Conservation (phyloP, 2,113 vertebrate species). For the Clarias macrocephalus region DNA sequence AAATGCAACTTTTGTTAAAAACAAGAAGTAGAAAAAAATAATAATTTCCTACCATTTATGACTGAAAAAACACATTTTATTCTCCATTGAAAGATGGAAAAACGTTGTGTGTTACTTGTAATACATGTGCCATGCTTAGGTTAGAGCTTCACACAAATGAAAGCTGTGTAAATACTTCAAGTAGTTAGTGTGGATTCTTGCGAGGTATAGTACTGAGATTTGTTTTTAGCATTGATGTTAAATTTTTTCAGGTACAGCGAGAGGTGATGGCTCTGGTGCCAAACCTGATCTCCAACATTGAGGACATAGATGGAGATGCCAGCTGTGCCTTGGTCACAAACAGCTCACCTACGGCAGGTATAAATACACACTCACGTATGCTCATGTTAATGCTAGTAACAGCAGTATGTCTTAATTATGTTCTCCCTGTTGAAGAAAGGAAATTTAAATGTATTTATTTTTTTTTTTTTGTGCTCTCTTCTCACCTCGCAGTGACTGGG, state of each 20-base stretch:
- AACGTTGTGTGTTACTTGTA: neutral
- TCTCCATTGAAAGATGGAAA: neutral
- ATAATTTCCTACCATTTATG: neutral
- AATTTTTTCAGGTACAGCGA: slow-evolving; percentile 50
- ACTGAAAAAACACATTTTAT: neutral
- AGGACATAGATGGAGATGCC: slow-evolving; percentile 54
- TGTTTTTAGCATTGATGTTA: neutral
- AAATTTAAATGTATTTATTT: neutral
- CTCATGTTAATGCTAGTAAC: neutral
- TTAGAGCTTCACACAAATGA: neutral
- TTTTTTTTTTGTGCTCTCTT: neutral
- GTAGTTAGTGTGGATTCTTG: neutral
- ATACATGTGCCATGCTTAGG: neutral
- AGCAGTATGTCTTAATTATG: neutral
- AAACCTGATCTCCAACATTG: slow-evolving; percentile 56
- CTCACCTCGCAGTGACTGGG: slow-evolving; percentile 44
- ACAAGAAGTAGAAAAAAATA: neutral
- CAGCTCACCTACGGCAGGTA: slow-evolving; percentile 51
- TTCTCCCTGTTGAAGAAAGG: neutral
- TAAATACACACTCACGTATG: slow-evolving; percentile 15
- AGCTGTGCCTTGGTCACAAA: slow-evolving; percentile 44
- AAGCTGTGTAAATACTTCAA: neutral
- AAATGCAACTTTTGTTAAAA: neutral
- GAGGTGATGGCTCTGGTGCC: slow-evolving; percentile 55
- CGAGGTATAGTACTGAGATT: neutral